Base-by-base conservation (phyloP, 1,140 invertebrate genomes). In the Meloidogyne hapla region DNA sequence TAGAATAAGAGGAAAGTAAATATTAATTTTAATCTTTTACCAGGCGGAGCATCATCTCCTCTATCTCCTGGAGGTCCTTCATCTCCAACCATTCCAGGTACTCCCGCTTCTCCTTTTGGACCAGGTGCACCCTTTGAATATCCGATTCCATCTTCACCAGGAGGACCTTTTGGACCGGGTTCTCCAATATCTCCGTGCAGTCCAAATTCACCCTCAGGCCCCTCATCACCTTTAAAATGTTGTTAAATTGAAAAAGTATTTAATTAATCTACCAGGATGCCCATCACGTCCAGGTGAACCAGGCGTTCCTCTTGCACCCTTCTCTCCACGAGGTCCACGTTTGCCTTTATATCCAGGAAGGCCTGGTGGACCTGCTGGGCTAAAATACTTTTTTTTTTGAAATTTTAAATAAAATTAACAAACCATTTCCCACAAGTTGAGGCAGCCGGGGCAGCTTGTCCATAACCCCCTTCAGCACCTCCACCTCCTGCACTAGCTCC, bases 331-430 rank as follows among this genome's bases (percentile, higher is more conserved):
- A 63, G 63, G 69, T 48, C 79, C 79, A 56, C 79, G 71, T 42
- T 67, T 75, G 23, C 79, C 79, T 70, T 80, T 80, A 26, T 81
- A 81, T 42, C 79, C 79, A n/a, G 79, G 79, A 26, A 72, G 62
- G 3, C 79, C 79, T 26, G 79, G 74, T 33, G 79, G 79, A 23
- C 79, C 79, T 45, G 74, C 65, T 18, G 79, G 79, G 62, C 79
- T 80, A 28, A 66, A 74, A 40, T 12, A 66, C 6, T n/a, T 10
- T 15, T 40, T 62, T 3, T 40, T 2, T 10, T 38, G 25, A n/a
- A 26, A 18, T 8, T 28, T 21, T 62, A 28, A 25, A 15, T 42
- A 12, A 15, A 45, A 72, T n/a, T 23, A 18, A 61, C 2, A 18
- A 23, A 73, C 42, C 61, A 40, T 73, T 73, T 73, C 38, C 71